phyloP scores from a whole-genome alignment of 2,888 invertebrate species.

The Cerceris rybyensis region DNA sequence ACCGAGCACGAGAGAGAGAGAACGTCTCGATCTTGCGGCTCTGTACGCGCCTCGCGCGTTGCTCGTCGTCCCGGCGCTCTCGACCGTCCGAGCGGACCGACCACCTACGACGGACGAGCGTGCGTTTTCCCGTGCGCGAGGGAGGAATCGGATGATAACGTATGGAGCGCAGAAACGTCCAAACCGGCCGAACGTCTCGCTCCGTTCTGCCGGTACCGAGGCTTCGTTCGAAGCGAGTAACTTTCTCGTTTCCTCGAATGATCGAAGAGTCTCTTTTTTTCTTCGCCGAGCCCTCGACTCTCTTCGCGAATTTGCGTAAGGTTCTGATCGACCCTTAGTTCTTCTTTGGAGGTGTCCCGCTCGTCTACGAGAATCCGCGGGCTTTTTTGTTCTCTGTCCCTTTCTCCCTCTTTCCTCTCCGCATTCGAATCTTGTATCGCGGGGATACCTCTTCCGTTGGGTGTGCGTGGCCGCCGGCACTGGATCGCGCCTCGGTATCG shows the following conservation, averaged over 20 bases:
- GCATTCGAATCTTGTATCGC: constrained; percentile 28
- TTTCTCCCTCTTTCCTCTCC: constrained; percentile 18
- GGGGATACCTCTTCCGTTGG: constrained; percentile 36
- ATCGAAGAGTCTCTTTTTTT: constrained; percentile 25
- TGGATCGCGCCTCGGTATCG: constrained; percentile 52
- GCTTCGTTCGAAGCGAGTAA: constrained; percentile 49
- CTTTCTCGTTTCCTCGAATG: constrained; percentile 48
- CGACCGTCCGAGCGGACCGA: constrained; percentile 27
- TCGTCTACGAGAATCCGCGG: constrained; percentile 6
- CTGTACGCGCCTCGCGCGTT: constrained; percentile 11
- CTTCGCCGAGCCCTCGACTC: constrained; percentile 36
- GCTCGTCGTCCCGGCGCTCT: constrained; percentile 26
- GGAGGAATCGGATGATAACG: constrained; percentile 24
- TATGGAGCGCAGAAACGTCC: constrained; percentile 16
- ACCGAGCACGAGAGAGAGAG: constrained; percentile 15
- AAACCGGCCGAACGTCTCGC: constrained; percentile 1
- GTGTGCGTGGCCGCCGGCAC: constrained; percentile 52
- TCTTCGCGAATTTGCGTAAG: constrained; percentile 10
- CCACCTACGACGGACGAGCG: constrained; percentile 19
- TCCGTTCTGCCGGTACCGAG: constrained; percentile 14
- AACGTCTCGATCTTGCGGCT: constrained; percentile 13
- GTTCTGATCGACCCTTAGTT: constrained; percentile 19
- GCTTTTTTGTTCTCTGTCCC: constrained; percentile 21
- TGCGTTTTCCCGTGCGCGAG: constrained; percentile 21
- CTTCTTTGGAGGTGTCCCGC: too few relatives aligned